phyloP scores from a whole-genome alignment of 2,797 vertebrate species.

The Cyprinella venusta region DNA sequence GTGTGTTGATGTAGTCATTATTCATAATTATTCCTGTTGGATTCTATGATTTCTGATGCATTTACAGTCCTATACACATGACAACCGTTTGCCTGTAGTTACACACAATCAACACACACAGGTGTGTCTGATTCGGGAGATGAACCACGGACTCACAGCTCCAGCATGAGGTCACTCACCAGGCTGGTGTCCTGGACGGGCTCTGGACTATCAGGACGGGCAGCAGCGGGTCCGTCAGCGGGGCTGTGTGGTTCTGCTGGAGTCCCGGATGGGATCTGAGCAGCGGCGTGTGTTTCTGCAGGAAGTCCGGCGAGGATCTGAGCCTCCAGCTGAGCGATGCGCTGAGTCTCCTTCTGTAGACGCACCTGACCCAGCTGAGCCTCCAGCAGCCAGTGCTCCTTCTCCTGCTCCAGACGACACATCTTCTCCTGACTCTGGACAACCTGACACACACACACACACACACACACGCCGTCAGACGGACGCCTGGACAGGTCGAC shows the following conservation, averaged over 20 bases:
- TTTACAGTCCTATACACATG: background rate
- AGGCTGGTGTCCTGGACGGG: constrained; percentile 81
- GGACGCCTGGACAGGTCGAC: background rate
- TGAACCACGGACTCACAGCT: background rate
- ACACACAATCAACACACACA: background rate
- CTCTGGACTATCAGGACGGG: constrained; percentile 64
- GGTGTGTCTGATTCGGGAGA: background rate
- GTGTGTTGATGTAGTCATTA: too few species aligned
- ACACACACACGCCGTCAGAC: background rate
- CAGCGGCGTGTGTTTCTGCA: constrained; percentile 52
- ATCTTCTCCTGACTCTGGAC: constrained; percentile 98
- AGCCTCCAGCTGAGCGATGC: constrained; percentile 81
- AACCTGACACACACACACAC: constrained; percentile 75
- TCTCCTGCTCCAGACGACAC: constrained; percentile 95
- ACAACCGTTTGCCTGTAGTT: background rate
- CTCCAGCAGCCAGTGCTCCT: constrained; percentile 98
- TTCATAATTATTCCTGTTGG: background rate
- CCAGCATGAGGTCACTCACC: constrained; percentile 72
- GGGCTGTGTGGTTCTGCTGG: constrained; percentile 61
- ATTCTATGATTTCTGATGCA: background rate
- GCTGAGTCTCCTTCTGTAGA: constrained; percentile 92
- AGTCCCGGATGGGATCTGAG: constrained; percentile 73
- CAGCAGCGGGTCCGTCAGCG: background rate
- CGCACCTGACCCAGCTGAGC: constrained; percentile 95
- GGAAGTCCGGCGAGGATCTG: constrained; percentile 75